Evolutionary conservation across 2,113 vertebrate genomes (phyloP), one percentile per base, ranked within the genome.

Genomic region (Apistogramma diplotaenia): DNA sequence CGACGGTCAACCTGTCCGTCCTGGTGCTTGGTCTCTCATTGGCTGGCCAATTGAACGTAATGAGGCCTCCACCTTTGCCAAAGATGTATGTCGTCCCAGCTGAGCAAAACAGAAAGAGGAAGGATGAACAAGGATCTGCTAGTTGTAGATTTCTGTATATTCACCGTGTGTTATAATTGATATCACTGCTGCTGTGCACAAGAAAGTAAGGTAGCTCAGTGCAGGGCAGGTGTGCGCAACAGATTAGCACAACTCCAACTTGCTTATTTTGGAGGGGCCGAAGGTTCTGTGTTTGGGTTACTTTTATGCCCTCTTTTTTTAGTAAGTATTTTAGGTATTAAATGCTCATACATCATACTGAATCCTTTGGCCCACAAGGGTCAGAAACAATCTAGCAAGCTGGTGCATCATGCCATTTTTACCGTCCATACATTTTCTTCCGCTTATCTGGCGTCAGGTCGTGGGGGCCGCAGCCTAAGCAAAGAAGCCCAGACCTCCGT

Each of bases 81-180:
- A 99, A 99, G 90, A 99, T 99, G 77, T 97, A 99, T 0, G 98
- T 99, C 13, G 97, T 98, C 49, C 98, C 98, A 93, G 98, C 98
- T 99, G 82, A 6, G 76, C 0, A 71, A 49, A 76, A 15, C 15
- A 83, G 79, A 83, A 9, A 81, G 6, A 74, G 5, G 46, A 80
- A n/a, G 9, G 10, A 2, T 23, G 3, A 37, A 11, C 12, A 70
- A 29, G 29, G 65, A 49, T 27, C 23, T 29, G 16, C 40, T 49
- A 70, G 49, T 25, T 49, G 43, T 51, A 70, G 10, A 49, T 65
- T 37, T 43, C 7, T 35, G 23, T 8, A 31, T n/a, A 19, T 70
- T 70, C 62, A 70, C 9, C 29, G 12, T n/a, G 25, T 49, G 65
- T 19, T 70, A 43, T 29, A 29, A n/a, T 11, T 27, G 27, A 16